Evolutionary conservation across 1,140 invertebrate genomes (phyloP).

Genomic region (Metopolophium dirhodum): DNA sequence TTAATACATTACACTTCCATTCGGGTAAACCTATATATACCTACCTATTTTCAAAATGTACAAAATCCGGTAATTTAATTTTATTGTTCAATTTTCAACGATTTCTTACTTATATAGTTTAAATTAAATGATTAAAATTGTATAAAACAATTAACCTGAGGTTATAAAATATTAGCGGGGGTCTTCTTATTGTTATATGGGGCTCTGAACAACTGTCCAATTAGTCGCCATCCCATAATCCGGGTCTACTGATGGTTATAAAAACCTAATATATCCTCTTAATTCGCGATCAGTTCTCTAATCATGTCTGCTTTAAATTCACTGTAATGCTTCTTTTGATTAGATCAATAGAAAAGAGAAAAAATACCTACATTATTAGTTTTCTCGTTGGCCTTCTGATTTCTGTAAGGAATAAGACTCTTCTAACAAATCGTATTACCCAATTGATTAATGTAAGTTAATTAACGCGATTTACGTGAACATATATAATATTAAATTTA

Average conservation of each 20-base stretch:
- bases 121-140: neutral
- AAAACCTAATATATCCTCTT: conserved; percentile 8
- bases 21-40: no score
- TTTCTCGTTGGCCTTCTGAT: neutral
- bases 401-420: neutral
- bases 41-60: neutral
- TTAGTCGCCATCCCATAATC: neutral
- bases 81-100: neutral
- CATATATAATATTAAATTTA: neutral
- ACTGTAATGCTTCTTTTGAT: neutral
- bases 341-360: neutral
- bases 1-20: neutral
- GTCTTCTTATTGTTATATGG: neutral
- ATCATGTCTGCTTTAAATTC: conserved; percentile 2
- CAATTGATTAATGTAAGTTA: neutral
- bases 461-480: neutral
- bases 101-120: neutral
- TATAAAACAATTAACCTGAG: neutral
- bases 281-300: neutral
- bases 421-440: neutral
- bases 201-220: neutral
- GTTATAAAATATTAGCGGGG: neutral
- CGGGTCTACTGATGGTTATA: neutral
- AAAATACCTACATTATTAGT: neutral
- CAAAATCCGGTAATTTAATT: neutral